Evolutionary conservation across 2,888 invertebrate species (phyloP).

Genomic region (Eristalis intricaria): DNA sequence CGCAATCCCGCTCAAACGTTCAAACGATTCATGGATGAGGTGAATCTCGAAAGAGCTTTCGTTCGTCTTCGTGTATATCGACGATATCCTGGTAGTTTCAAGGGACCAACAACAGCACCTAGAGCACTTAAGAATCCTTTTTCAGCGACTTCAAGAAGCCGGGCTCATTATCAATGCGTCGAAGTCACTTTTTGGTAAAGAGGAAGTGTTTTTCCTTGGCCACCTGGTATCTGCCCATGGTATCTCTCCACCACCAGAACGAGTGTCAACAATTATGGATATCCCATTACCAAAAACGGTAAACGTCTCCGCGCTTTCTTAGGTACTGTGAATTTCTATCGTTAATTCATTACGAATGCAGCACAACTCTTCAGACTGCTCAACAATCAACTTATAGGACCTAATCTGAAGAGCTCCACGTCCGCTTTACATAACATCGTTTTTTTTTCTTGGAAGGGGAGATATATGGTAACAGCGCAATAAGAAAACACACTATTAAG

Average conservation of each 20-base stretch:
- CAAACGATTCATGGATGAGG: slow-evolving; percentile 11
- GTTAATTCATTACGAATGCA: neutral
- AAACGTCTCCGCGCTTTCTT: neutral
- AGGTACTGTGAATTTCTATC: neutral
- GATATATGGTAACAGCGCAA: neutral
- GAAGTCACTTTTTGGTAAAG: neutral
- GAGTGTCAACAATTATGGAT: neutral
- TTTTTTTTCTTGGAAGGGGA: neutral
- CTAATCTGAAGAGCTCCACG: neutral
- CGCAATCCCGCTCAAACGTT: slow-evolving; percentile 11
- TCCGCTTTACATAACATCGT: neutral
- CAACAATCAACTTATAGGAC: neutral
- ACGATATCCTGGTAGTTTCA: neutral
- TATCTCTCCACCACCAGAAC: slow-evolving; percentile 1
- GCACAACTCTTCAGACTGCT: no score
- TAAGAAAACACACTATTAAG: no score
- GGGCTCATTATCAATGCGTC: neutral
- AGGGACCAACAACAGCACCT: slow-evolving; percentile 1
- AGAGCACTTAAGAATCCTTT: no score
- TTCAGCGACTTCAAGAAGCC: slow-evolving; percentile 15
- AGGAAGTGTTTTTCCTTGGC: neutral
- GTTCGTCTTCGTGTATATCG: slow-evolving; percentile 3
- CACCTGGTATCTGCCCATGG: neutral
- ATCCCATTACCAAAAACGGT: neutral
- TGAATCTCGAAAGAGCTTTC: neutral